Base-by-base conservation (phyloP, 2,888 invertebrate genomes). In the Anthrax anthrax region DNA sequence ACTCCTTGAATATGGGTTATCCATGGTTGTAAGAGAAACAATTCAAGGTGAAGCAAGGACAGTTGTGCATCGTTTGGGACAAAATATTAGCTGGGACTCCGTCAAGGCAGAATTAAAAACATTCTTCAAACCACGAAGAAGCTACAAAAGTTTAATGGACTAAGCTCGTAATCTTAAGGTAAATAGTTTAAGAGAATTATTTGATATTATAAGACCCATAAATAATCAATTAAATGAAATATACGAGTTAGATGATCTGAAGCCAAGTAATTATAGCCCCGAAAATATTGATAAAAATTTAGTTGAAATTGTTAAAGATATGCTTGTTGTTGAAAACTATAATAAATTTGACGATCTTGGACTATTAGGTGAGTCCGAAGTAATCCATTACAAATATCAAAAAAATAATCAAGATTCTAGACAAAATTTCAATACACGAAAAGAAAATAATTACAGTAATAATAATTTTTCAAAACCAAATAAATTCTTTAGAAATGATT, bases 171-270 rank as follows among this genome's bases (percentile, higher is more conserved):
- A 37, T 23, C 8, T 37, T 4, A 43, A 43, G 37, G 37, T 37
- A 43, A 13, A 9, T 18, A 37, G 18, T 43, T 19, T 43, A 18
- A 18, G 43, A 43, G 43, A 43, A 43, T 19, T 43, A 13, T 43
- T 43, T 43, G 23, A 43, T 1, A 43, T 43, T 19, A 36, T 37
- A 2, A 43, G 16, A n/a, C 18, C 43, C 12, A 16, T n/a, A n/a
- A n/a, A 37, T 37, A 36, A 43, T 12, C 16, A 43, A 2, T 37
- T 43, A 27, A 43, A 43, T 37, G 37, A 43, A 19, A 19, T 43
- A 14, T 23, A 43, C 37, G 37, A 16, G 19, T 37, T 43, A 10
- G 43, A 43, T 18, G 29, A 42, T 19, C n/a, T n/a, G n/a, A 36
- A 10, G 16, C 34, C 42, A 16, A 32, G 19, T 16, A 42, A 27